Evolutionary conservation across 2,113 vertebrate species (phyloP).

Genomic region (Tachysurus vachellii): DNA sequence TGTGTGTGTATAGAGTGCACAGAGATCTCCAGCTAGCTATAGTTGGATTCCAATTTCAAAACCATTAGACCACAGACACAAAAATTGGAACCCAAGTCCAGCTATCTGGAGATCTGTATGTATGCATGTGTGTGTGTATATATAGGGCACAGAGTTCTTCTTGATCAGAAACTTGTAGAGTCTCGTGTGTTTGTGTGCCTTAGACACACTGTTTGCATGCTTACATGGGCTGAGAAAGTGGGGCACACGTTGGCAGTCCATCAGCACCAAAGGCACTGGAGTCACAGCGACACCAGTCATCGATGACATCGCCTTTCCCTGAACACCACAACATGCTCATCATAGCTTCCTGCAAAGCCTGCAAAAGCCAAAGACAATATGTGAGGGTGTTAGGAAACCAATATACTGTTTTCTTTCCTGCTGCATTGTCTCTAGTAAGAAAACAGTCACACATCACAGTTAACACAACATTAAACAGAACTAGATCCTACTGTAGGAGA

Average conservation of each 20-base stretch:
- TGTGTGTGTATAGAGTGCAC: neutral
- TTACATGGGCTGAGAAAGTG: conserved; percentile 90
- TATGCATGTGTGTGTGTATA: neutral
- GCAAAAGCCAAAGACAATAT: conserved; percentile 45
- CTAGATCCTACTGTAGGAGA: neutral
- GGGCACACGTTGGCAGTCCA: conserved; percentile 91
- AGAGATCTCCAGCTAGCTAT: too few relatives aligned
- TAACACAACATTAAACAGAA: neutral
- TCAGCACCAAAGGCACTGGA: conserved; percentile 91
- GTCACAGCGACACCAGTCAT: conserved; percentile 98
- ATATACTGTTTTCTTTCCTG: neutral
- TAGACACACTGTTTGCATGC: conserved; percentile 66
- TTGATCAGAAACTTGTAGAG: neutral
- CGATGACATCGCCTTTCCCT: conserved; percentile 92
- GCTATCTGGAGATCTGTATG: neutral
- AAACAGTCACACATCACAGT: neutral
- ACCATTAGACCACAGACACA: too few relatives aligned
- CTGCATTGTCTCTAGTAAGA: too few relatives aligned
- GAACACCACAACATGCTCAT: conserved; percentile 99
- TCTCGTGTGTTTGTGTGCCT: conserved; percentile 48
- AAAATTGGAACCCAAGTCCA: neutral
- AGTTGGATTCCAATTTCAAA: too few relatives aligned
- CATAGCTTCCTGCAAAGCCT: conserved; percentile 96
- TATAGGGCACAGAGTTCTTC: neutral
- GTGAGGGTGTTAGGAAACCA: neutral